Evolutionary conservation across 2,113 vertebrate species (phyloP).

Genomic region (Marcusenius ussheri): DNA sequence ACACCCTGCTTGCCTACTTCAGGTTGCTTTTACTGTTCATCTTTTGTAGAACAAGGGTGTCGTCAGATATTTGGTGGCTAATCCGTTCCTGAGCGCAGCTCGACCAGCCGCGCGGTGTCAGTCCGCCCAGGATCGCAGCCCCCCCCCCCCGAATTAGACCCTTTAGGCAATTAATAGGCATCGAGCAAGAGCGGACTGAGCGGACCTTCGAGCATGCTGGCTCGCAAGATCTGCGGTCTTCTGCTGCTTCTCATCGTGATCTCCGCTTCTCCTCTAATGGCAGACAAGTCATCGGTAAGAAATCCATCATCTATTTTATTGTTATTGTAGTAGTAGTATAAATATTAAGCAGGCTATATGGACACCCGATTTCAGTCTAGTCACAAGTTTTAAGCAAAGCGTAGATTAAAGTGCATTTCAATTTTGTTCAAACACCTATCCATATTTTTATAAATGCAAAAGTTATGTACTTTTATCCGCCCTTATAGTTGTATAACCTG

Average conservation of each 20-base stretch:
- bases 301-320: background rate
- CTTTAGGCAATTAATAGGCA: background rate
- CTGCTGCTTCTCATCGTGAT: slow-evolving; percentile 39
- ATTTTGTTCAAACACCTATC: background rate
- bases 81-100: background rate
- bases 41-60: background rate
- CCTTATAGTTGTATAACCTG: background rate
- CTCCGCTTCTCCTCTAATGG: slow-evolving; percentile 25
- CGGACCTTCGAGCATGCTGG: slow-evolving; percentile 36
- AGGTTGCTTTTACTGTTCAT: background rate
- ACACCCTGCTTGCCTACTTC: background rate
- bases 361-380: background rate
- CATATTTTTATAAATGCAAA: background rate
- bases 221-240: slow-evolving; percentile 38
- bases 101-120: background rate
- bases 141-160: background rate
- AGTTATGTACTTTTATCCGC: background rate
- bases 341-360: background rate
- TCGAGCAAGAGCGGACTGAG: background rate
- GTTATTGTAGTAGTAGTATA: background rate
- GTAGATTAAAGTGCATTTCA: background rate
- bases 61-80: background rate
- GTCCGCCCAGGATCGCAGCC: background rate
- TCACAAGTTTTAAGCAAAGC: background rate
- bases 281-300: slow-evolving; percentile 38